phyloP scores from a whole-genome alignment of 2,113 vertebrate species.

The Malurus cyaneus region DNA sequence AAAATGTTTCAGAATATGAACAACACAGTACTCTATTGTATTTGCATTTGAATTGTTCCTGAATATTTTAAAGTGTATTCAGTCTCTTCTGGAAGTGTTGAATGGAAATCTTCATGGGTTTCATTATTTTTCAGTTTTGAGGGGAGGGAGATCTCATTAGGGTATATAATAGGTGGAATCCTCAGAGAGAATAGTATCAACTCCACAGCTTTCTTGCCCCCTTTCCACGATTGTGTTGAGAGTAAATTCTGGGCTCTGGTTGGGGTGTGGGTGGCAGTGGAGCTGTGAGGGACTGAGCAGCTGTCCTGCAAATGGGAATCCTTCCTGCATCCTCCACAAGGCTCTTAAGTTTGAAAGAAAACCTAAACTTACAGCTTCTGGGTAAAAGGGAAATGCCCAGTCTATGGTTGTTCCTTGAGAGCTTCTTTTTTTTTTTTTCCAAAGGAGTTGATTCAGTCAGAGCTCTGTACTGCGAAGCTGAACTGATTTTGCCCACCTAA shows the following conservation, averaged over 20 bases:
- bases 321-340: neutral
- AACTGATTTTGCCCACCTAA: neutral
- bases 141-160: neutral
- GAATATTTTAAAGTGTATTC: conserved; percentile 33
- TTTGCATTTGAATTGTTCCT: conserved; percentile 50
- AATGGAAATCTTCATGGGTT: neutral
- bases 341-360: neutral
- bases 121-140: neutral
- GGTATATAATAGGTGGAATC: neutral
- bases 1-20: conserved; percentile 9
- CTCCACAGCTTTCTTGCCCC: neutral
- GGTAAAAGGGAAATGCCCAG: neutral
- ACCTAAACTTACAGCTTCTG: neutral
- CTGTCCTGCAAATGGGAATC: neutral
- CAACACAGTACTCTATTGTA: neutral
- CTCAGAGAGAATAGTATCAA: neutral
- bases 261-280: neutral
- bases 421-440: neutral
- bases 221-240: rapidly evolving
- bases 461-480: neutral
- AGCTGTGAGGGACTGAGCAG: neutral
- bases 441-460: neutral
- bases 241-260: neutral
- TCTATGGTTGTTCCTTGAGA: neutral
- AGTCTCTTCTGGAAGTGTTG: neutral